Evolutionary conservation across 2,113 vertebrate genomes (phyloP).

Genomic region (Neopipo cinnamomea): DNA sequence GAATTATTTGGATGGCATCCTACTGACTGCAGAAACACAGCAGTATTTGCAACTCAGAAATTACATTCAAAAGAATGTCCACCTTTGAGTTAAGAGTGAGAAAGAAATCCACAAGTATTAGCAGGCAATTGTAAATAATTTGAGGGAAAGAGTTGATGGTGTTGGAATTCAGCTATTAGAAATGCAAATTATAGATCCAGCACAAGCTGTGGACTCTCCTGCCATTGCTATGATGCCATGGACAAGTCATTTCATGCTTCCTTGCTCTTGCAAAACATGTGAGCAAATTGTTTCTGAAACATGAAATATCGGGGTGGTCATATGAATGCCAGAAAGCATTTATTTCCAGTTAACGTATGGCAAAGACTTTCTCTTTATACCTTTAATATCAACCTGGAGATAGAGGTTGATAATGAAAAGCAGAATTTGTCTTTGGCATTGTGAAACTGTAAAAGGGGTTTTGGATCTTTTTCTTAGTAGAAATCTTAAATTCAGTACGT

Average conservation of each 20-base stretch:
- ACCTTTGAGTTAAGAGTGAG: background rate
- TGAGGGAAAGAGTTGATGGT: background rate
- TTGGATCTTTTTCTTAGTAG: background rate
- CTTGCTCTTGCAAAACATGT: background rate
- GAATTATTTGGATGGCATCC: background rate
- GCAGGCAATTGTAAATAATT: background rate
- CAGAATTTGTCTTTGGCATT: background rate
- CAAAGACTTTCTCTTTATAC: background rate
- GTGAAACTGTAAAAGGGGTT: background rate
- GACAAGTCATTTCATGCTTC: constrained; percentile 34
- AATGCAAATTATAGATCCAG: background rate
- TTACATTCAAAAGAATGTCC: background rate
- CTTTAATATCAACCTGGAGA: background rate
- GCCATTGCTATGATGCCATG: background rate
- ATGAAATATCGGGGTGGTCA: background rate
- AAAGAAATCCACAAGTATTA: background rate
- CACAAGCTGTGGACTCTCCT: background rate
- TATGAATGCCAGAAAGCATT: background rate
- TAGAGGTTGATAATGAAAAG: background rate
- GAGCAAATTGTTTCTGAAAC: constrained; percentile 40
- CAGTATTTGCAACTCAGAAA: background rate
- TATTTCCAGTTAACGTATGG: background rate
- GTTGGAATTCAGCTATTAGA: background rate
- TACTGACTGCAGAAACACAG: background rate
- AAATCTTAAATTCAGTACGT: background rate